These are phyloP conservation scores for Stichopus chloronotus DNA, from an alignment of 35 echinoderm and acorn worm species.

Conservation along the genomic window DNA sequence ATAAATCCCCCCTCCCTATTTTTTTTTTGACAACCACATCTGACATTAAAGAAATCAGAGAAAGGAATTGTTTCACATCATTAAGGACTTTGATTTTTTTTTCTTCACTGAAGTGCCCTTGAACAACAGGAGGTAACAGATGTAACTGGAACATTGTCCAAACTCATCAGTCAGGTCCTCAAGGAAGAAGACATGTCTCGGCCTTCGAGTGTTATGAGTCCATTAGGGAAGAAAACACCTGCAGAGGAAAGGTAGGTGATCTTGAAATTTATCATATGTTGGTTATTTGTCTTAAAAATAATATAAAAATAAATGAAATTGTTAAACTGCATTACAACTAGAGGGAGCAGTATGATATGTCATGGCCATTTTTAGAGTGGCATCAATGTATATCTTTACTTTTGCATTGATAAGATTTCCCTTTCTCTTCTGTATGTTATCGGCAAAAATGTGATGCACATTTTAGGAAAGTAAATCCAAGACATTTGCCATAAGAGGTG, in stretches of 20 bases:
- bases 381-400: too few species aligned
- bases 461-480: too few species aligned
- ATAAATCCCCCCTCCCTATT: too few species aligned
- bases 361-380: background rate
- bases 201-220: slow-evolving; percentile 73
- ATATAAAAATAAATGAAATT: background rate
- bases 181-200: slow-evolving; percentile 91
- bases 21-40: too few species aligned
- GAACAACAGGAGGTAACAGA: slow-evolving; percentile 87
- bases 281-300: background rate
- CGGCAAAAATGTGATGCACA: too few species aligned
- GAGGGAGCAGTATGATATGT: background rate
- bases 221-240: slow-evolving; percentile 62
- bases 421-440: too few species aligned
- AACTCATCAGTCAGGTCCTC: slow-evolving; percentile 77
- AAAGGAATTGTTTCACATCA: too few species aligned
- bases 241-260: slow-evolving; percentile 80
- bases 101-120: slow-evolving; percentile 47
- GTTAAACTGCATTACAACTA: background rate
- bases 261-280: background rate
- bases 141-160: slow-evolving; percentile 54
- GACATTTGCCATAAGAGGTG: too few species aligned
- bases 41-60: too few species aligned
- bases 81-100: too few species aligned
- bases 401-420: too few species aligned